These are phyloP conservation scores for Saxidomus purpurata DNA, from an alignment of 1,140 invertebrate genomes.

Conservation along the genomic window DNA sequence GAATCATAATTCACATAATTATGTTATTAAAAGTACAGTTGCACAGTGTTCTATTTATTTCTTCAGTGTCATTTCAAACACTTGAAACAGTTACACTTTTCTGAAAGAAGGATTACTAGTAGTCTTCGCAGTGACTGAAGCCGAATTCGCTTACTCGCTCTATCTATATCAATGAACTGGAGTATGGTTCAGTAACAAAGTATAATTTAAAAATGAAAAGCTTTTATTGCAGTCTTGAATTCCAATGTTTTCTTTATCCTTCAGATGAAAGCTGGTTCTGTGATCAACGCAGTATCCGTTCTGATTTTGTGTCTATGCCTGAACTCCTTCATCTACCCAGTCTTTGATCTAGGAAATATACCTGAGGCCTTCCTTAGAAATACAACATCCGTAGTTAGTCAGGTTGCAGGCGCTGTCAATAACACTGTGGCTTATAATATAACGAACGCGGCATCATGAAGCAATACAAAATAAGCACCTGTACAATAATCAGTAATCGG, in stretches of 20 bases:
- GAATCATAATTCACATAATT: no score
- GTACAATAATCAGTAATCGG: not conserved
- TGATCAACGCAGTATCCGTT: constrained; percentile 53
- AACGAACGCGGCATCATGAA: constrained; percentile 5
- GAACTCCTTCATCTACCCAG: constrained; percentile 39
- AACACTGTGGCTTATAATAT: constrained; percentile 10
- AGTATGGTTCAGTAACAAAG: no score
- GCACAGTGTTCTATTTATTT: no score
- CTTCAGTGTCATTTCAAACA: no score
- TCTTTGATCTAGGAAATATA: constrained; percentile 54
- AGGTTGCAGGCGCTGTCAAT: not conserved
- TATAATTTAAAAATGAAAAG: not conserved
- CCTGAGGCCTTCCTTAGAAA: constrained; percentile 40
- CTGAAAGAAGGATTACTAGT: no score
- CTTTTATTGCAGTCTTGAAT: not conserved
- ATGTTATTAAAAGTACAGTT: no score
- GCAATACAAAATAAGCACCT: not conserved
- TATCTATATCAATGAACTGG: no score
- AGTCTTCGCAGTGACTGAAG: no score
- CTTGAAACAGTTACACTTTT: no score
- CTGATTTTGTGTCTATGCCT: constrained; percentile 24
- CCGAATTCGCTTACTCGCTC: no score
- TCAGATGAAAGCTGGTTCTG: constrained; percentile 57
- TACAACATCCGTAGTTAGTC: not conserved
- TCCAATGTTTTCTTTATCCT: constrained; percentile 17